These are phyloP conservation scores for Anguilla rostrata DNA, from an alignment of 2,113 vertebrate species.

Conservation along the genomic window DNA sequence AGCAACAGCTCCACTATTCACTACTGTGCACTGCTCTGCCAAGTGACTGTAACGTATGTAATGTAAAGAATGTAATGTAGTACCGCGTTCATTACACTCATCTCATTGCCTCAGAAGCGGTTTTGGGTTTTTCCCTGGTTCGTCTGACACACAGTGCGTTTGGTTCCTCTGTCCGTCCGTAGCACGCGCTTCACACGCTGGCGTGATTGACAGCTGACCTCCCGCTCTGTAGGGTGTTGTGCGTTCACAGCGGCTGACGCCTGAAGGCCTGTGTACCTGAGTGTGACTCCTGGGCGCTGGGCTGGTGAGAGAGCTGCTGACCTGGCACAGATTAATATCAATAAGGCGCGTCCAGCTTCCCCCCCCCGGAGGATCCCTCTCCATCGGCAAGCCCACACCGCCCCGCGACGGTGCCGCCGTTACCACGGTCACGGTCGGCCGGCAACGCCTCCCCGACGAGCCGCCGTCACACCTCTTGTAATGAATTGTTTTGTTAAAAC, in stretches of 20 bases:
- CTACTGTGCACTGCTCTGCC: too few species aligned
- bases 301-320: background rate
- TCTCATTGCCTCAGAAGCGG: background rate
- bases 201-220: background rate
- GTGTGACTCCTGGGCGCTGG: background rate
- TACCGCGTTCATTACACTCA: background rate
- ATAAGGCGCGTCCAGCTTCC: background rate
- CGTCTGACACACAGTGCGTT: background rate
- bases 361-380: background rate
- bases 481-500: background rate
- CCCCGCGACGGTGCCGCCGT: background rate
- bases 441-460: background rate
- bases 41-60: too few species aligned
- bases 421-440: too few species aligned
- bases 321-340: background rate
- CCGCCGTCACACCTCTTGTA: too few species aligned
- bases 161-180: background rate
- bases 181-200: background rate
- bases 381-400: background rate
- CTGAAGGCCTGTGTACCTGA: conserved; percentile 1
- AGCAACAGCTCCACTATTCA: too few species aligned
- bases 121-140: background rate
- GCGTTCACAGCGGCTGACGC: background rate
- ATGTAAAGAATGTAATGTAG: too few species aligned
- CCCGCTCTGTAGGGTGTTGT: background rate